Conservation (phyloP, 2,113 vertebrate species). For the Oreochromis aureus region DNA sequence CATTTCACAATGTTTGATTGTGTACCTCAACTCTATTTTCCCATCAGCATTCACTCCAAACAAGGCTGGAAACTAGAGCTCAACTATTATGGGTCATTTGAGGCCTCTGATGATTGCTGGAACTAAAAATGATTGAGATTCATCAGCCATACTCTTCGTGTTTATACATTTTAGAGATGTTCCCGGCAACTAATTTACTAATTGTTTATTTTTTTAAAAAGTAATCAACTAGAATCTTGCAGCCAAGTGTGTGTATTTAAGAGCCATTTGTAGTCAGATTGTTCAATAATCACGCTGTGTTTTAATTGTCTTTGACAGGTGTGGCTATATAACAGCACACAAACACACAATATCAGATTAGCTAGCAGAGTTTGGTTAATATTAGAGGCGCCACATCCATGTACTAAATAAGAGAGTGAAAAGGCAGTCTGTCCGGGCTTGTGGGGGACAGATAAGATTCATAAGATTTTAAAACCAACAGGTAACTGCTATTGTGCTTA, state of each 20-base stretch:
- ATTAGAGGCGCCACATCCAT: neutral
- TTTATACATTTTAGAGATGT: neutral
- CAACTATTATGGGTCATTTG: neutral
- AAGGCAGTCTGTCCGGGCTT: neutral
- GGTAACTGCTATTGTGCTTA: neutral
- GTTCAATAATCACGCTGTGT: neutral
- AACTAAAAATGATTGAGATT: neutral
- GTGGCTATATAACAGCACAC: neutral
- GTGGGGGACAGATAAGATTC: neutral
- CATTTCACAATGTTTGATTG: neutral
- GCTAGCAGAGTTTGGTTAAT: neutral
- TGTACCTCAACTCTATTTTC: neutral
- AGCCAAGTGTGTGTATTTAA: neutral
- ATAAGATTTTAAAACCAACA: neutral
- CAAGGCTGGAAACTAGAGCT: neutral
- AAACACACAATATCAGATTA: neutral
- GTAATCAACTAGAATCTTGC: neutral
- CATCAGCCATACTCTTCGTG: neutral
- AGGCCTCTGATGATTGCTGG: neutral
- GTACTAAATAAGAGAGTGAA: neutral
- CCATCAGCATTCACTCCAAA: neutral
- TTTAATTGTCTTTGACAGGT: neutral
- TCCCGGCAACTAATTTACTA: neutral
- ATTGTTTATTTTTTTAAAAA: neutral
- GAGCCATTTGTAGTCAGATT: neutral